A percentile compares a stretch with the other conserved stretches of the same genome.
Evolutionary conservation across 53 echinoderm and acorn worm genomes (phyloP).

Genomic region (Stichopus horrens): DNA sequence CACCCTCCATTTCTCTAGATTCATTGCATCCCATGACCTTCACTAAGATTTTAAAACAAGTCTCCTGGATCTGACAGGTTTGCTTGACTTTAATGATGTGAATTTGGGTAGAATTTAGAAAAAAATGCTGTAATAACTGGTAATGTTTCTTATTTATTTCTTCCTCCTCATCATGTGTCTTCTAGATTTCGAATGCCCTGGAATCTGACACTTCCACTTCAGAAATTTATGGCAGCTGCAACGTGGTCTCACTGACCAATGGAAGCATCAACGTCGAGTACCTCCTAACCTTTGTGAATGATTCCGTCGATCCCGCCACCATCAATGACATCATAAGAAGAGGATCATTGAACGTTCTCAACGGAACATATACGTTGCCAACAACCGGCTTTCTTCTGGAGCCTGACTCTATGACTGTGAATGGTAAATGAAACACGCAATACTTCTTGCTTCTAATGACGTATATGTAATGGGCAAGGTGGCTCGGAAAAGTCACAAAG

Average conservation of each 20-base stretch:
- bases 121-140: too few species aligned
- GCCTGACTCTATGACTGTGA: background rate
- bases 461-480: too few species aligned
- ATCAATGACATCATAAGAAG: background rate
- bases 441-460: too few species aligned
- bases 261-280: constrained; percentile 19
- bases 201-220: background rate
- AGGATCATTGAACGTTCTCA: background rate
- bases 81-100: too few species aligned
- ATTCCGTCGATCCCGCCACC: background rate
- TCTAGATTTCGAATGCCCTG: background rate
- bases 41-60: too few species aligned
- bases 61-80: too few species aligned
- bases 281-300: background rate
- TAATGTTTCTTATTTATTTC: background rate
- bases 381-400: background rate
- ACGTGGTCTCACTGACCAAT: background rate
- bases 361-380: background rate
- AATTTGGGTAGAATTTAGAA: too few species aligned
- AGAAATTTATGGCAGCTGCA: background rate
- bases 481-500: too few species aligned
- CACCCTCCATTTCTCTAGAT: too few species aligned
- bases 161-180: background rate
- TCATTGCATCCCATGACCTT: too few species aligned
- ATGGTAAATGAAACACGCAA: background rate